A percentile compares a stretch with the other conserved stretches of the same genome.
phyloP scores from a whole-genome alignment of 2,113 vertebrate genomes.

The Salminus brasiliensis region DNA sequence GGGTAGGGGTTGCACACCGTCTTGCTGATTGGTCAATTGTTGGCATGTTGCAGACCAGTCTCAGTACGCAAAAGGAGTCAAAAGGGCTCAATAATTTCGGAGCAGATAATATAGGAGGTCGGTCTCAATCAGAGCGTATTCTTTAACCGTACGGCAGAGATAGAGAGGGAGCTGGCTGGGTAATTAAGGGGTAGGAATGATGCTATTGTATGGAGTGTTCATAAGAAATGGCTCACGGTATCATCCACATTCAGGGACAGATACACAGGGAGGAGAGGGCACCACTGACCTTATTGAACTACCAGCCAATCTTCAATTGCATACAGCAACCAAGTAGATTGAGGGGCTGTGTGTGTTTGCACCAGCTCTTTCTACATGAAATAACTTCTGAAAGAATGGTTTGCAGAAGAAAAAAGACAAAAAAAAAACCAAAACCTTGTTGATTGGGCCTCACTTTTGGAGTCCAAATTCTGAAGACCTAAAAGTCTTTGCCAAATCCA shows the following conservation, averaged over 20 bases:
- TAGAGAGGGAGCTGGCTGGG: background rate
- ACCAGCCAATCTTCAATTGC: conserved; percentile 27
- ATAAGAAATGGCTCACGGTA: conserved; percentile 6
- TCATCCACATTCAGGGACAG: background rate
- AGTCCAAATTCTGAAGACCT: no score
- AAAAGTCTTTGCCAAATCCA: no score
- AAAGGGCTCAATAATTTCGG: conserved; percentile 19
- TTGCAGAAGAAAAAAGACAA: background rate
- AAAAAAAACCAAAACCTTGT: no score
- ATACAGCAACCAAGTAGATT: background rate
- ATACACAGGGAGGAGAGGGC: conserved; percentile 10
- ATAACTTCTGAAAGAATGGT: no score
- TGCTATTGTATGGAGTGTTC: conserved; percentile 6
- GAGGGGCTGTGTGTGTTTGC: background rate
- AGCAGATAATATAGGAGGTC: conserved; percentile 9
- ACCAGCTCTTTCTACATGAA: background rate
- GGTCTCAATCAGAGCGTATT: conserved; percentile 48
- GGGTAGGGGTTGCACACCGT: background rate
- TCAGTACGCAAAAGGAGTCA: conserved; percentile 4
- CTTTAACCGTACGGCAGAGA: conserved; percentile 11
- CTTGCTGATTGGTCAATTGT: conserved; percentile 23
- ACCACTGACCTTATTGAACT: conserved; percentile 41
- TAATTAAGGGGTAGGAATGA: conserved; percentile 6
- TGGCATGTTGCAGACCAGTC: background rate
- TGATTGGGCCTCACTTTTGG: no score